Conservation (phyloP, 2,888 invertebrate species). For the Rotaria magnacalcarata region DNA sequence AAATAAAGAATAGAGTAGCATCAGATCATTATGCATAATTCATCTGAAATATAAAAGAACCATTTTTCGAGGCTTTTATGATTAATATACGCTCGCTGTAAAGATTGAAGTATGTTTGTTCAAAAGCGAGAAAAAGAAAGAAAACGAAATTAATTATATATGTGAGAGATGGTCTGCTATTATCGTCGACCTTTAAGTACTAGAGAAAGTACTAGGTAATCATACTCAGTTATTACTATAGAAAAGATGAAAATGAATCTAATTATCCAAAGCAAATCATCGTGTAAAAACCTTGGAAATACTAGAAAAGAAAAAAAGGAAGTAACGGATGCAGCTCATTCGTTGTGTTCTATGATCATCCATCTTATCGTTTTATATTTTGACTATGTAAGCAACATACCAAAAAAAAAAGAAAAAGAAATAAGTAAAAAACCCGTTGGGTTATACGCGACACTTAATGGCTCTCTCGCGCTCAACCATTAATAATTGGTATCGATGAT, state of each 20-base stretch:
- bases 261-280: constrained; percentile 6
- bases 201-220: background rate
- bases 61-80: too few species aligned
- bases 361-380: background rate
- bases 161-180: background rate
- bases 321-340: background rate
- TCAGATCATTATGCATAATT: constrained; percentile 26
- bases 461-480: background rate
- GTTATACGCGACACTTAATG: background rate
- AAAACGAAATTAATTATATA: background rate
- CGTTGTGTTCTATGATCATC: background rate
- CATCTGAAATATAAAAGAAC: background rate
- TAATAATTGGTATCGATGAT: background rate
- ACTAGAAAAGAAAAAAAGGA: background rate
- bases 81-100: too few species aligned
- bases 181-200: background rate
- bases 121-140: background rate
- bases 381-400: background rate
- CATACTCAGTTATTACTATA: background rate
- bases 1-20: background rate
- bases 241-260: background rate
- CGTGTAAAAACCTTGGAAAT: background rate
- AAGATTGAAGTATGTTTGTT: background rate
- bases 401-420: background rate
- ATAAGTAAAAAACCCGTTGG: background rate